phyloP scores from a whole-genome alignment of 2,888 invertebrate genomes.

The Pristionchus japonicus region DNA sequence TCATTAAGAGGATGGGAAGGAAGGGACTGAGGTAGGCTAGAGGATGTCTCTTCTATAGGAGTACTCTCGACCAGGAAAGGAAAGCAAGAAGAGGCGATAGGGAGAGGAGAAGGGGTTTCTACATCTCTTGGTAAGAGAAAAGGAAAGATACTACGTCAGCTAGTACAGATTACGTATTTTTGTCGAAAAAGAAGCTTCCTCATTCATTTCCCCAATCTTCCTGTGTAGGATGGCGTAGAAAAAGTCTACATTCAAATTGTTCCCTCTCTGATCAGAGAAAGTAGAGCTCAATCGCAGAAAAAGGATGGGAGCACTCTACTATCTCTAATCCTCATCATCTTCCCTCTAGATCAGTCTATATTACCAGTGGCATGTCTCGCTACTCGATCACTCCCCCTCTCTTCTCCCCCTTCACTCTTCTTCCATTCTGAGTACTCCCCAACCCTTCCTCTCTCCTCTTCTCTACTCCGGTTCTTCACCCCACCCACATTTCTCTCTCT shows the following conservation, averaged over 20 bases:
- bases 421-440: slow-evolving; percentile 31
- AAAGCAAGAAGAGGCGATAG: not conserved
- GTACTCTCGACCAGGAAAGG: not conserved
- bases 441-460: slow-evolving; percentile 2
- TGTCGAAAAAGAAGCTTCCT: not conserved
- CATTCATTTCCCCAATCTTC: not conserved
- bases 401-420: slow-evolving; percentile 16
- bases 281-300: too few relatives aligned
- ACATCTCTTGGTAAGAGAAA: not conserved
- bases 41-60: not conserved
- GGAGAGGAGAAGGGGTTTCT: not conserved
- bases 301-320: too few relatives aligned
- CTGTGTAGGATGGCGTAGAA: not conserved
- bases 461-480: slow-evolving; percentile 17
- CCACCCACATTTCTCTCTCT: not conserved
- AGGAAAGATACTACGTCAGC: not conserved
- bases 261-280: not conserved
- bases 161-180: not conserved
- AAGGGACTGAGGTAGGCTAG: not conserved
- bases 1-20: slow-evolving; percentile 1
- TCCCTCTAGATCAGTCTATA: not conserved
- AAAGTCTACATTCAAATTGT: not conserved
- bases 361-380: not conserved
- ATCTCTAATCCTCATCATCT: not conserved
- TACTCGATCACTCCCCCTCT: not conserved